Base-by-base conservation (phyloP, 2,888 invertebrate species). In the Habrosyne pyritoides region DNA sequence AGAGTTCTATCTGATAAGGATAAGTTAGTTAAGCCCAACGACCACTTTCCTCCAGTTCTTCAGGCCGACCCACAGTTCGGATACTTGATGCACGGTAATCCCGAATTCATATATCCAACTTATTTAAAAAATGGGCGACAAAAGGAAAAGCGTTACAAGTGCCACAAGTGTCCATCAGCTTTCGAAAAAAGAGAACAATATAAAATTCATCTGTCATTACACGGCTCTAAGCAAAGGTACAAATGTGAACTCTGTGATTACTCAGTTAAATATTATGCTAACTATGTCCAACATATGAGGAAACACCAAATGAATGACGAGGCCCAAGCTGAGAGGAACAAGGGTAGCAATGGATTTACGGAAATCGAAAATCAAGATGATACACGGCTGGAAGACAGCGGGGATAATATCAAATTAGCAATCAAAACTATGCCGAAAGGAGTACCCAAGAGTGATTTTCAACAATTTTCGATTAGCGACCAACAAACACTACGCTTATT, bases 171-270 rank as follows among this genome's bases (percentile, higher is more conserved):
- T 78, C 97, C 98, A 0, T 97, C 97, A 48, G 96, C 97, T 0
- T 97, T 97, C 84, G 96, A 97, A 73, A 97, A 97, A 85, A 93
- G 96, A 42, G 95, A 96, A 72, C 97, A 97, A 81, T 97, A 96
- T 83, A 96, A 96, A 82, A 95, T 96, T 24, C 98, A 98, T 84
- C 86, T 96, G 67, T 95, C 95, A 18, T 87, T 97, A 48, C 98
- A 98, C 78, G 97, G 97, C 3, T 96, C 97, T 0, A 95, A 96
- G 72, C 97, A 97, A 82, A 94, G 96, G 60, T 97, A 96, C 81
- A 95, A 95, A 69, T 98, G 98, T 87, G 95, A 96, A 70, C 93
- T 95, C 47, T 98, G 98, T 84, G 97, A 98, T 86, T 97, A 97
- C 84, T 96, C 97, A 1, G 97, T 97, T 0, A 96, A 97, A 71